A percentile compares a stretch with the other conserved stretches of the same genome.
Conservation (phyloP, 2,888 invertebrate genomes). For the Epistrophella euchroma region DNA sequence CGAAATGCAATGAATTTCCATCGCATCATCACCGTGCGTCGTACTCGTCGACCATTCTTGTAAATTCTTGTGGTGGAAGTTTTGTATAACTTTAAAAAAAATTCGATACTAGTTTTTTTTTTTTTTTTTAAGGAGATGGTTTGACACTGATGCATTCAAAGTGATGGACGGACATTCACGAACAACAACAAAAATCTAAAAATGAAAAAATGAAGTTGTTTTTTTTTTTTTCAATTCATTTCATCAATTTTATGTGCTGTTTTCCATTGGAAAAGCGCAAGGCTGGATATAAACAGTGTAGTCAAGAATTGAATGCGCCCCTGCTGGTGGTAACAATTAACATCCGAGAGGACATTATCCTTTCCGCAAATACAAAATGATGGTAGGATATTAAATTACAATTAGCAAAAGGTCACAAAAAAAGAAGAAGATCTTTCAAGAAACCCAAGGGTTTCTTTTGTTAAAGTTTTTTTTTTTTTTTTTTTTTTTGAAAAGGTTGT, state of each 20-base stretch:
- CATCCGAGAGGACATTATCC: conserved; percentile 58
- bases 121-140: conserved; percentile 16
- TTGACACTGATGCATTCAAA: conserved; percentile 64
- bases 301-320: conserved; percentile 41
- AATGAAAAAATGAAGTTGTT: conserved; percentile 23
- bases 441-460: conserved; percentile 35
- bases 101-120: too few relatives aligned
- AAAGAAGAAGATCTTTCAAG: conserved; percentile 29
- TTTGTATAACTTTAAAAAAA: conserved; percentile 27
- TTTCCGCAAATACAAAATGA: conserved; percentile 65
- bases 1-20: conserved; percentile 73
- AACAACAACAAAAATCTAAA: not conserved
- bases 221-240: conserved; percentile 26
- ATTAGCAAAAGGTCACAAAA: conserved; percentile 73
- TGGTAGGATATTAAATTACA: conserved; percentile 73
- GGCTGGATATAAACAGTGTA: conserved; percentile 46
- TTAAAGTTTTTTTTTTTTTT: conserved; percentile 7
- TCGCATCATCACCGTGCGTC: conserved; percentile 43
- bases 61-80: conserved; percentile 37
- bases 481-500: conserved; percentile 31
- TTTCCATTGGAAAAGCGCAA: conserved; percentile 17
- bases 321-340: conserved; percentile 61
- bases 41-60: conserved; percentile 13
- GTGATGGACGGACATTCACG: conserved; percentile 31
- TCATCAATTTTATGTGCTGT: conserved; percentile 20